A percentile compares a stretch with the other conserved stretches of the same genome.
These are phyloP conservation scores for Heliconius aoede DNA, from an alignment of 2,888 invertebrate species.

Conservation along the genomic window DNA sequence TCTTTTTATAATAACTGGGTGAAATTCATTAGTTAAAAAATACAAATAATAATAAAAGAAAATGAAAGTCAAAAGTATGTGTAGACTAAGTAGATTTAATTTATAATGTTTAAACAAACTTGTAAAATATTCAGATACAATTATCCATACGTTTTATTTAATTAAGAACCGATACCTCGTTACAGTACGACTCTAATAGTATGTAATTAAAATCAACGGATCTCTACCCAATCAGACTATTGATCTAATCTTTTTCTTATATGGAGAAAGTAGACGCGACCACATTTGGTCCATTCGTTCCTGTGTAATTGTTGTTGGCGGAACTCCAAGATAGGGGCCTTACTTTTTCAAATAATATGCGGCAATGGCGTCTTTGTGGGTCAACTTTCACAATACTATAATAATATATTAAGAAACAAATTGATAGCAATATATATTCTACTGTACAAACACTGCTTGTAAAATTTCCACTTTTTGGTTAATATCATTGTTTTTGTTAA, in stretches of 20 bases:
- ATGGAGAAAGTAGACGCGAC: not conserved
- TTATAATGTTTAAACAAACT: too few relatives aligned
- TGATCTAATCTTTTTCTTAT: conserved; percentile 13
- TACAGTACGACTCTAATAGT: not conserved
- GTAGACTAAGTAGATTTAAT: not conserved
- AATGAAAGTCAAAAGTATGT: too few relatives aligned
- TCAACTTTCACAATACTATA: conserved; percentile 2
- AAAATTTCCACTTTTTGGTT: not conserved
- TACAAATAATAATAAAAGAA: not conserved
- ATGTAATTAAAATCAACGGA: not conserved
- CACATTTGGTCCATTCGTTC: conserved; percentile 6
- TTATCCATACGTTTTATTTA: too few relatives aligned
- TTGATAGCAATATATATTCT: not conserved
- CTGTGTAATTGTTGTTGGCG: conserved; percentile 5
- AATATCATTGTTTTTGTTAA: too few relatives aligned
- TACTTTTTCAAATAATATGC: conserved; percentile 12
- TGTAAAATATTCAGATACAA: too few relatives aligned
- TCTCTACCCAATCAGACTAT: not conserved
- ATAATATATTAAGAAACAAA: not conserved
- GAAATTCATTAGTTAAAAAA: conserved; percentile 1
- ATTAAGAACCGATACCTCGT: too few relatives aligned
- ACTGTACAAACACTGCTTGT: not conserved
- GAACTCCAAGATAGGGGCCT: not conserved
- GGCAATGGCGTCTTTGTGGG: conserved; percentile 13
- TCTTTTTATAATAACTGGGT: conserved; percentile 5